Evolutionary conservation across 2,888 invertebrate genomes (phyloP), one percentile per base, ranked within the genome.

Genomic region (Pasiphila rectangulata): DNA sequence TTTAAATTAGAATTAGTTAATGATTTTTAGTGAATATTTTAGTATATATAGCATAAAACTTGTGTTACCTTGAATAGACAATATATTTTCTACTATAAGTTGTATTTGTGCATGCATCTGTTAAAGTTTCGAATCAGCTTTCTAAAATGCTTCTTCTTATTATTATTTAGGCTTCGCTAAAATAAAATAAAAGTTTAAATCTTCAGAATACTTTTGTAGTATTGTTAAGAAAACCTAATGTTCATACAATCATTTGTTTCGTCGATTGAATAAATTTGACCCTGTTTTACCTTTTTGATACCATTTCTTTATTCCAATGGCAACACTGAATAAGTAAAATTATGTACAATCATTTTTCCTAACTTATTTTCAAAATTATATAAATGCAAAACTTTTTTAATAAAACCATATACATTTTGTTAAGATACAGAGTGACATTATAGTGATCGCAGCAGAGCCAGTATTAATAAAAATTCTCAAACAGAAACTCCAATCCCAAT

Each of bases 131-230:
- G 4, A 25, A 47, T 51, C 46, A 44, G 56, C 52, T 56, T 55
- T 75, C 67, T 68, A 57, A 61, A 65, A 61, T 61, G 85, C 84
- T 86, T 85, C 68, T 83, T 85, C 72, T 81, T 79, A 79, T 83
- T 78, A 79, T 83, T 72, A 80, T 86, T 85, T 83, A 83, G 81
- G 83, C 85, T 86, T 85, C 65, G 85, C 85, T 79, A 69, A 71
- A 57, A 54, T 61, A 50, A 60, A 44, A 35, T 12, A 25, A 19
- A 41, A 23, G 15, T 46, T 30, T 42, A 38, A 30, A 48, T 41
- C 45, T 39, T 44, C 36, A 38, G 46, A 40, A 5, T 46, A 44
- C 23, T 34, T 29, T n/a, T 45, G 38, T 24, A 23, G 47, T 37
- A 46, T 54, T 43, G 46, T 24, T 45, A 38, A 42, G 0, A 32